A percentile compares a stretch with the other conserved stretches of the same genome.
Evolutionary conservation across 1,140 invertebrate species (phyloP).

Genomic region (Drosophila guanche): DNA sequence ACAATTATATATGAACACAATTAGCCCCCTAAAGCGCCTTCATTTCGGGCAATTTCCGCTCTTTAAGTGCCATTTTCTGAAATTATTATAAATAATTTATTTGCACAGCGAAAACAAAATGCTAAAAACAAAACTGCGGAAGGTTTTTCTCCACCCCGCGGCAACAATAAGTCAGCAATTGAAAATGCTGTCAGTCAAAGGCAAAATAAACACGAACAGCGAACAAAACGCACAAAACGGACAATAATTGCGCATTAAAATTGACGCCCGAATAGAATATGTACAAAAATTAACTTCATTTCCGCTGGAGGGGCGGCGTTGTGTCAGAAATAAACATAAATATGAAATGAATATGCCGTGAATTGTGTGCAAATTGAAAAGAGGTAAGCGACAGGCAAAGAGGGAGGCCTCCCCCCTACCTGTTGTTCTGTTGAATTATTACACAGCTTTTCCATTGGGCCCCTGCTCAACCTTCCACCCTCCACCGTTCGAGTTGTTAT

Average conservation of each 20-base stretch:
- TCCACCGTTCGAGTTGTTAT: no score
- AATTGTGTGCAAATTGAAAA: slow-evolving; percentile 8
- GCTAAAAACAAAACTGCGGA: not conserved
- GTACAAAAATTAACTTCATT: slow-evolving; percentile 58
- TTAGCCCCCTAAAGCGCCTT: slow-evolving; percentile 14
- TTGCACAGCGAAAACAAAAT: slow-evolving; percentile 27
- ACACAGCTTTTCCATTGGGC: no score
- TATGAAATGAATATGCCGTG: slow-evolving; percentile 40
- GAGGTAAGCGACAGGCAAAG: not conserved
- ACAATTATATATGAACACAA: no score
- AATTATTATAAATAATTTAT: slow-evolving; percentile 64
- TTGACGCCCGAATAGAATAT: slow-evolving; percentile 56
- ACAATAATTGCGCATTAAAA: slow-evolving; percentile 39
- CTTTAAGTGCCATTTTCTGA: slow-evolving; percentile 58
- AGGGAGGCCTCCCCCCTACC: no score
- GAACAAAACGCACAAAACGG: slow-evolving; percentile 3
- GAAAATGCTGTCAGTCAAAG: no score
- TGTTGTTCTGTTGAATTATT: no score
- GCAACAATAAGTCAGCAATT: no score
- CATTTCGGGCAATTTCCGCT: slow-evolving; percentile 53
- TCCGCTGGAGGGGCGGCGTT: slow-evolving; percentile 21
- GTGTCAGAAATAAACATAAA: slow-evolving; percentile 49
- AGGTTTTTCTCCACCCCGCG: no score
- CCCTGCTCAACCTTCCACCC: no score
- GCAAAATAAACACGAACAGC: no score